phyloP scores from a whole-genome alignment of 2,113 vertebrate genomes.

The Orthonyx spaldingii region DNA sequence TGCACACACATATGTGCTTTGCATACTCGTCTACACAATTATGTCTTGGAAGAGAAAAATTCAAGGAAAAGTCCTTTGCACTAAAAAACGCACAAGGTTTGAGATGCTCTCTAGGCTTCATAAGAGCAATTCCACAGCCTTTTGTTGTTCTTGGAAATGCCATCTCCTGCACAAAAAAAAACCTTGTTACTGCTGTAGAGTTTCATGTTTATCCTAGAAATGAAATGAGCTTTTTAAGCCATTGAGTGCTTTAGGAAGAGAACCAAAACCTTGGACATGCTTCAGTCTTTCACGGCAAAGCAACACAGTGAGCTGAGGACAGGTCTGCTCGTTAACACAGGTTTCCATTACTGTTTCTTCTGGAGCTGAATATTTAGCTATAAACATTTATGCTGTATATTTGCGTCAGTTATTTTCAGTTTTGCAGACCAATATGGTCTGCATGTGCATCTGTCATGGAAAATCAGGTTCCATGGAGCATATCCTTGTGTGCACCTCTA shows the following conservation, averaged over 20 bases:
- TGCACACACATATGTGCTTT: rapidly evolving
- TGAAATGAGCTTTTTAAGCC: not conserved
- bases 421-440: not conserved
- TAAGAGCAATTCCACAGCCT: not conserved
- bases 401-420: not conserved
- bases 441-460: not conserved
- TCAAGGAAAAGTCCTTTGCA: not conserved
- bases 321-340: not conserved
- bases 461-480: not conserved
- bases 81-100: not conserved
- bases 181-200: not conserved
- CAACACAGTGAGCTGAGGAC: not conserved
- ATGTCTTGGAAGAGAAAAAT: not conserved
- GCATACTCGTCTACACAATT: not conserved
- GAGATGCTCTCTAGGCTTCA: not conserved
- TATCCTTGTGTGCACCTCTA: not conserved
- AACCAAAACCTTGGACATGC: not conserved
- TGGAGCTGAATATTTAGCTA: not conserved
- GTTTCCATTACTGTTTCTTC: not conserved
- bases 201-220: not conserved
- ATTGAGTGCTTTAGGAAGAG: not conserved
- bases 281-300: not conserved
- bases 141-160: not conserved
- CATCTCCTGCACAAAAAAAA: not conserved
- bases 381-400: not conserved